A percentile compares a stretch with the other conserved stretches of the same genome.
phyloP scores from a whole-genome alignment of 2,113 vertebrate genomes.

The Crypturellus undulatus region DNA sequence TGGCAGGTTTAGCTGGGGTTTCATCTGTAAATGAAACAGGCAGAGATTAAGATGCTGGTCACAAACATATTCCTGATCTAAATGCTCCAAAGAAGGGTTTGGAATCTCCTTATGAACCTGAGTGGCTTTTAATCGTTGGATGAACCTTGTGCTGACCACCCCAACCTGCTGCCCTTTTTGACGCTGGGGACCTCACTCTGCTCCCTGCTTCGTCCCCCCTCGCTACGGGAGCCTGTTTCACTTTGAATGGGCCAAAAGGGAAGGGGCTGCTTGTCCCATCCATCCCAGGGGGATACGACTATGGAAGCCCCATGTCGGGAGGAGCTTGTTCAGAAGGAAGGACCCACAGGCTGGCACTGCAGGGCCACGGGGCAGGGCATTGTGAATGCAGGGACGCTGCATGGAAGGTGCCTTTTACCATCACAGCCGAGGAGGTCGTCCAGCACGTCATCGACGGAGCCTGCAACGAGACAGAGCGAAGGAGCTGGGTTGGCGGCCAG shows the following conservation, averaged over 20 bases:
- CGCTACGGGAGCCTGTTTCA: not conserved
- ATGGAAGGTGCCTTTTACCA: conserved; percentile 67
- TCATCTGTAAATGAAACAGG: conserved; percentile 32
- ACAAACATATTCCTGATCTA: rapidly evolving
- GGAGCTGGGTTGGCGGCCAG: not conserved
- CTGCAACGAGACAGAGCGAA: conserved; percentile 60
- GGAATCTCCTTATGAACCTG: not conserved
- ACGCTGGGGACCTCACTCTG: not conserved
- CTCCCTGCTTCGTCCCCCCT: not conserved
- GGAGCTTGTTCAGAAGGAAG: not conserved
- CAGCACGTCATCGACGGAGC: conserved; percentile 78
- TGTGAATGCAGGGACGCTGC: not conserved
- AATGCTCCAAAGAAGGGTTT: not conserved
- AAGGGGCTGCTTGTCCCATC: not conserved
- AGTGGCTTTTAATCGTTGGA: not conserved
- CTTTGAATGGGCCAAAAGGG: not conserved
- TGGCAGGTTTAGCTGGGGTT: conserved; percentile 37
- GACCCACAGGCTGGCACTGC: not conserved
- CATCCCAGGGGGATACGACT: not conserved
- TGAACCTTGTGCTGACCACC: not conserved
- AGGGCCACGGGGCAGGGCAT: not conserved
- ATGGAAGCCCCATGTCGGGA: too few species aligned
- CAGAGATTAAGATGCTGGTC: not conserved
- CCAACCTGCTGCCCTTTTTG: not conserved
- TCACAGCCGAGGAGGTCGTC: conserved; percentile 80